These are phyloP conservation scores for Apodemia mormo DNA, from an alignment of 2,888 invertebrate species.

Conservation along the genomic window DNA sequence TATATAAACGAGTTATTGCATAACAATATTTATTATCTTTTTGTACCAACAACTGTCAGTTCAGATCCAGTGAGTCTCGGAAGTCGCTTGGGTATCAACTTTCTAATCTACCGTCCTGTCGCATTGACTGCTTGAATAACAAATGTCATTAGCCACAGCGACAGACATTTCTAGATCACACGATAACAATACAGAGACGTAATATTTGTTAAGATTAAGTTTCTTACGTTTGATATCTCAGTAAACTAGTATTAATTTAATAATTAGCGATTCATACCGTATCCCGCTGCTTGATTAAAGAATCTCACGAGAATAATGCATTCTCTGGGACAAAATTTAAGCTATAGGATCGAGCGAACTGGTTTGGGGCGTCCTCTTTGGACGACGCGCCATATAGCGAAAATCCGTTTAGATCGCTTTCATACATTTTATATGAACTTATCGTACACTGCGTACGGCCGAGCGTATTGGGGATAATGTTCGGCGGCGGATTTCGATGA, in stretches of 20 bases:
- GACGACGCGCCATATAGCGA: too few relatives aligned
- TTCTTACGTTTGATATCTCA: neutral
- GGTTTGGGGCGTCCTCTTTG: too few relatives aligned
- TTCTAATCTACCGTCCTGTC: conserved; percentile 13
- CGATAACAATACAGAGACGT: neutral
- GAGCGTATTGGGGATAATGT: too few relatives aligned
- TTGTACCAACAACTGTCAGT: conserved; percentile 4
- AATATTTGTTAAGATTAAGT: neutral
- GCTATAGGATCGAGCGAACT: too few relatives aligned
- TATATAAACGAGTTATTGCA: neutral
- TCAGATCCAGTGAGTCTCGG: neutral
- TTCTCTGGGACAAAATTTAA: too few relatives aligned
- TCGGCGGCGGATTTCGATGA: too few relatives aligned
- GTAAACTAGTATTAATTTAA: neutral
- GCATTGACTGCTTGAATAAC: conserved; percentile 15
- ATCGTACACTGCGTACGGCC: too few relatives aligned
- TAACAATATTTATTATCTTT: conserved; percentile 9
- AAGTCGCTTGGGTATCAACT: conserved; percentile 15
- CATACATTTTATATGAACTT: too few relatives aligned
- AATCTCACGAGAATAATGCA: too few relatives aligned
- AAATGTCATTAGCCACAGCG: conserved; percentile 10
- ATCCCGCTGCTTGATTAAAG: too few relatives aligned
- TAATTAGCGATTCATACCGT: too few relatives aligned
- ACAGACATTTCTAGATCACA: conserved; percentile 8
- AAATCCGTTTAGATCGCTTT: too few relatives aligned